phyloP scores from a whole-genome alignment of 1,140 invertebrate genomes.

The Trichoplusia ni region DNA sequence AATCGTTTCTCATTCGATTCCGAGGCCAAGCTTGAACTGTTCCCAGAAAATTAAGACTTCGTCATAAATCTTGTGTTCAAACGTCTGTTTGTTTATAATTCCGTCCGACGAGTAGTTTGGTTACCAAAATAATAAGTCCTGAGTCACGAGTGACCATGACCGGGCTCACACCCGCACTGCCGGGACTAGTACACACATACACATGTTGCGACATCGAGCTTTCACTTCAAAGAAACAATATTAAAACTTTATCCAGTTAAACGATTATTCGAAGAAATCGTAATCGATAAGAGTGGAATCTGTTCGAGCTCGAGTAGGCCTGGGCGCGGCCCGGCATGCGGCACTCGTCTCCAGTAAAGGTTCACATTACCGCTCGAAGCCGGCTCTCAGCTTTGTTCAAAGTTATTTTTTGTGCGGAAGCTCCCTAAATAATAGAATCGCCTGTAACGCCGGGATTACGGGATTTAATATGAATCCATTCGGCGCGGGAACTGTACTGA shows the following conservation, averaged over 20 bases:
- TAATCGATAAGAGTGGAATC: no score
- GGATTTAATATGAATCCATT: background rate
- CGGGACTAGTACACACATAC: background rate
- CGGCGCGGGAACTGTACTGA: background rate
- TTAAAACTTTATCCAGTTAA: no score
- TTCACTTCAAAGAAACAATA: no score
- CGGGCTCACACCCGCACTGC: background rate
- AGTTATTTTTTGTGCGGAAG: constrained; percentile 4
- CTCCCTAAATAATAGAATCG: constrained; percentile 1
- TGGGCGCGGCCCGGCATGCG: background rate
- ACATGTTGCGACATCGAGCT: background rate
- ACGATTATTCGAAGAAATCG: no score
- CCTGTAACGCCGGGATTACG: background rate
- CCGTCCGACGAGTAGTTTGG: background rate
- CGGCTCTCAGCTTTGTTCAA: background rate
- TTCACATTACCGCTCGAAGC: background rate
- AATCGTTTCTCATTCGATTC: background rate
- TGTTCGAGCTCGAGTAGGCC: background rate
- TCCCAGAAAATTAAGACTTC: background rate
- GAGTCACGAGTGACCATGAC: background rate
- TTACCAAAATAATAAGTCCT: background rate
- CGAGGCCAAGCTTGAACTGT: no score
- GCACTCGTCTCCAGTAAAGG: no score
- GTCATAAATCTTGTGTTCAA: background rate
- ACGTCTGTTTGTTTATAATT: background rate